Base-by-base conservation (phyloP, 53 echinoderm and acorn worm species). In the Temnopleurus reevesii region DNA sequence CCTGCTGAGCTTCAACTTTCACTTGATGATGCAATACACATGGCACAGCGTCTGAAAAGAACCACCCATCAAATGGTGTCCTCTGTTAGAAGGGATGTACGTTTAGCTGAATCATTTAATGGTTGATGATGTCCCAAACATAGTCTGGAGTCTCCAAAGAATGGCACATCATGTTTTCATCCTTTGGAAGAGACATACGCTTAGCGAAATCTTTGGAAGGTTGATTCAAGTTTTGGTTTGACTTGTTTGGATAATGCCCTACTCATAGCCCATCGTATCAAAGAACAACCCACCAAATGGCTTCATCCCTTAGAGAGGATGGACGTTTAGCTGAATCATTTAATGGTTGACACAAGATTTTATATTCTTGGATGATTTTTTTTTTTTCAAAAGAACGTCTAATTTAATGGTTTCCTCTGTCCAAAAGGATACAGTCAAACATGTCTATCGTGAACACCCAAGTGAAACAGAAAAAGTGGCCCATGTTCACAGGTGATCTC, bases 31-130 rank as follows among this genome's bases (percentile, higher is more conserved):
- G 12, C 38, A n/a, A n/a, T n/a, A n/a, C n/a, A 77, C 57, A 77
- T 92, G 84, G 92, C 90, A 31, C 84, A 86, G 77, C 76, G 79
- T 30, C 60, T 92, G n/a, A 77, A 90, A 53, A 87, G 23, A 47
- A 66, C 66, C 27, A 87, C 88, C 47, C 65, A 55, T 3, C 19
- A 66, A n/a, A 64, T 71, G 34, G 36, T 71, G 0, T 66, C 38
- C 13, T 31, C 58, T 4, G 41, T 83, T 6, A 83, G 58, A 35
- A 9, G 36, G 18, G 83, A 56, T 12, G 71, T 81, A 3, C 56
- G 36, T 2, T 55, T 34, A 1, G 83, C 83, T 9, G 58, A 57
- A 21, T 83, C 83, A 34, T 57, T 83, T 7, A 38, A 56, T 30
- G 2, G 51, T 2, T 81, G 81, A 81, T 23, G 1, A 2, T 17